Percentiles rank a stretch among this genome's conserved stretches.
These are phyloP conservation scores for Sclerurus mexicanus DNA, from an alignment of 2,113 vertebrate genomes.

Conservation along the genomic window DNA sequence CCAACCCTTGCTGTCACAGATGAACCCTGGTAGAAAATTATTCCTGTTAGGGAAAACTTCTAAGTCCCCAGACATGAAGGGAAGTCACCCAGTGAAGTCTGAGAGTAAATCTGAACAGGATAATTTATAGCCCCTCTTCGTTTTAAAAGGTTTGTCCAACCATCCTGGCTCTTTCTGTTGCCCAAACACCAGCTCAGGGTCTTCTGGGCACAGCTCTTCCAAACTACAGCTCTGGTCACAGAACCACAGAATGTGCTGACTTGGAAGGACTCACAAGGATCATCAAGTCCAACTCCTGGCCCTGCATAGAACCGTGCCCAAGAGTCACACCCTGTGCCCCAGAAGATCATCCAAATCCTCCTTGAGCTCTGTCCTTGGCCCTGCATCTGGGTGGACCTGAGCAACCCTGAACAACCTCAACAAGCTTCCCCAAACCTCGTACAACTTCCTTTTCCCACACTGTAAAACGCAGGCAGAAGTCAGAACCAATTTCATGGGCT, in stretches of 20 bases:
- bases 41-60: neutral
- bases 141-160: neutral
- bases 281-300: neutral
- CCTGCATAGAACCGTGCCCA: neutral
- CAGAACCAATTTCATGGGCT: neutral
- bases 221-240: neutral
- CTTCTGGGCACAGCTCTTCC: neutral
- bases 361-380: neutral
- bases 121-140: neutral
- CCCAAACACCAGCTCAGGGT: neutral
- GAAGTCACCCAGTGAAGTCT: neutral
- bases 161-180: neutral
- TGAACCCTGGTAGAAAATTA: neutral
- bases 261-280: neutral
- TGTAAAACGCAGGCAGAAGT: neutral
- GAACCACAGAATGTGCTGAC: neutral
- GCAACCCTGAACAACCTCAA: neutral
- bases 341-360: neutral
- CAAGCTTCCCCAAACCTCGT: neutral
- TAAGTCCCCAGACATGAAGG: neutral
- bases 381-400: neutral
- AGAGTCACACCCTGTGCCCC: neutral
- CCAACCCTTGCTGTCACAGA: neutral
- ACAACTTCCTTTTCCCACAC: fast-evolving
- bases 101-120: neutral